phyloP scores from a whole-genome alignment of 1,140 invertebrate species.

The Pantala flavescens region DNA sequence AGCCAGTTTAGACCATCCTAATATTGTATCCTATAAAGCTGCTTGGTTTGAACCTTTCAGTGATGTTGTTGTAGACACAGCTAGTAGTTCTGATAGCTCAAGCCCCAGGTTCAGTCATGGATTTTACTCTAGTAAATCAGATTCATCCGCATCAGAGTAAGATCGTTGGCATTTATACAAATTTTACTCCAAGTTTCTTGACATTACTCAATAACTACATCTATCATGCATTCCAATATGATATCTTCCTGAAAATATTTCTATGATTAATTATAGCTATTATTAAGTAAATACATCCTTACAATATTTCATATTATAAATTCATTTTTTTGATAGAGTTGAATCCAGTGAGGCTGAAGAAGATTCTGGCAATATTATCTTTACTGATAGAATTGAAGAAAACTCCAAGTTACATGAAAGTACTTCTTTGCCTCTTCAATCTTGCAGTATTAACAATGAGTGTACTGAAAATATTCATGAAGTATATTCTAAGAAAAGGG shows the following conservation, averaged over 20 bases:
- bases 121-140: not conserved
- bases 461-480: too few species aligned
- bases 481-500: too few species aligned
- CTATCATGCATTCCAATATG: too few species aligned
- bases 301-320: too few species aligned
- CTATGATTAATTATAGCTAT: too few species aligned
- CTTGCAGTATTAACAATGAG: too few species aligned
- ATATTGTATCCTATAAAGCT: constrained; percentile 74
- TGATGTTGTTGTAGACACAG: not conserved
- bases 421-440: too few species aligned
- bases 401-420: not conserved
- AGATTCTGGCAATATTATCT: constrained; percentile 17
- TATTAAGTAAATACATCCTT: too few species aligned
- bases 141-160: not conserved
- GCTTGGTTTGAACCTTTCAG: constrained; percentile 64
- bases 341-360: constrained; percentile 11
- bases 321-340: too few species aligned
- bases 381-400: not conserved
- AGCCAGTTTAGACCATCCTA: constrained; percentile 63
- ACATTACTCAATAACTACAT: too few species aligned
- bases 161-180: not conserved
- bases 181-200: too few species aligned
- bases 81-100: not conserved
- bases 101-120: not conserved
- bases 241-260: too few species aligned